Base-by-base conservation (phyloP, 2,113 vertebrate genomes). In the Tragelaphus strepsiceros region DNA sequence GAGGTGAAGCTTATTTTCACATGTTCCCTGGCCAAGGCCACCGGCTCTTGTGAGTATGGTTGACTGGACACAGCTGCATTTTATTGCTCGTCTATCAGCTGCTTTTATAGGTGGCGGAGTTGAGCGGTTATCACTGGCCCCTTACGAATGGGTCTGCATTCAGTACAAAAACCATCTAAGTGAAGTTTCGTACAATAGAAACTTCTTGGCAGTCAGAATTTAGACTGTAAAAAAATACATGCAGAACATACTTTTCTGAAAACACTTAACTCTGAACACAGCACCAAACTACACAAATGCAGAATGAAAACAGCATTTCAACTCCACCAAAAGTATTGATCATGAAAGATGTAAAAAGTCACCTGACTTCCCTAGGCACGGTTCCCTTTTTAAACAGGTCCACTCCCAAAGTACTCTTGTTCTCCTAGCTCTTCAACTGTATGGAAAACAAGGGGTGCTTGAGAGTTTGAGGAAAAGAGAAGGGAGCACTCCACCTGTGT, bases 181-280 rank as follows among this genome's bases (percentile, higher is more conserved):
- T 26, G 35, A 77, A 77, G 71, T 77, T 77, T 77, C 6, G 0
- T 43, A 43, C 22, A 43, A 43, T 15, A 77, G 71, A 26, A 77
- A 77, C 39, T 77, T 77, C 3, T 43, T 22, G 9, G 71, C 71
- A 77, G 71, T 43, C 71, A 77, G 39, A 77, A 77, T 77, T 98
- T 98, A 99, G 98, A 98, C 99, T 99, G 97, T 97, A 99, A 99
- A 99, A 99, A 99, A 99, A 99, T 98, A 99, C 98, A 99, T 99
- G 99, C 99, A 98, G 98, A 99, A 99, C 98, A 97, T 98, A 98
- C 98, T 99, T 98, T 98, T 98, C 96, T 99, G 98, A 97, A 98
- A 99, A 99, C 98, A 99, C 99, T 98, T 98, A 99, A 98, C 97
- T 98, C 80, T 98, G 98, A 99, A 99, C 98, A 98, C 98, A 99